Evolutionary conservation across 2,797 vertebrate genomes (phyloP), one percentile per base, ranked within the genome.

Genomic region (Rachycentron canadum): DNA sequence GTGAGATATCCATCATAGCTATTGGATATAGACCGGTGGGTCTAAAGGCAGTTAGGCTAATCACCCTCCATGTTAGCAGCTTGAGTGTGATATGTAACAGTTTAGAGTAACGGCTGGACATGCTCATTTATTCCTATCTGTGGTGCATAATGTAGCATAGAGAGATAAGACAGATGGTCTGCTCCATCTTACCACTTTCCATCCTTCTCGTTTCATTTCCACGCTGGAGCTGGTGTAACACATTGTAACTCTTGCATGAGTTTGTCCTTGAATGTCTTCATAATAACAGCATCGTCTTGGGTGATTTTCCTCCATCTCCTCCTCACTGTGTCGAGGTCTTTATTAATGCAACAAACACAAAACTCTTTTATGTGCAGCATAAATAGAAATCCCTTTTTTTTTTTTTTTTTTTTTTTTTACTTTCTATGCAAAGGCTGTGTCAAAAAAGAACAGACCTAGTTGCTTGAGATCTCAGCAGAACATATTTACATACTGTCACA

Each of bases 91-190:
- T 64, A 58, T 69, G 73, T 79, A 76, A 87, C 69, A 59, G 79
- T 77, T 84, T 83, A 82, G 66, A 68, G 64, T 73, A 78, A 86
- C 25, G 41, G 32, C 67, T 60, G 74, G 53, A 71, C 63, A 62
- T 69, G 70, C 70, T 80, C 61, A 63, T 83, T 63, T 71, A 58
- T 69, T 76, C 79, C 59, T 69, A 56, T 81, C 70, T 55, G 34
- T 17, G 79, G 49, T 79, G 73, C 69, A 63, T 78, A 86, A 83
- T 82, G 80, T 57, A 56, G 81, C 72, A 71, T 50, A 55, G 68
- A 73, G 73, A 76, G 77, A 79, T 76, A 45, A 79, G 76, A 78
- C 86, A 87, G 85, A 82, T 83, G 73, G 76, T 53, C 47, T 19
- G 41, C 60, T 76, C 73, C 72, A 67, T 71, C 74, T 73, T 70